Evolutionary conservation across 1,140 invertebrate genomes (phyloP).

Genomic region (Orchestia grillus): DNA sequence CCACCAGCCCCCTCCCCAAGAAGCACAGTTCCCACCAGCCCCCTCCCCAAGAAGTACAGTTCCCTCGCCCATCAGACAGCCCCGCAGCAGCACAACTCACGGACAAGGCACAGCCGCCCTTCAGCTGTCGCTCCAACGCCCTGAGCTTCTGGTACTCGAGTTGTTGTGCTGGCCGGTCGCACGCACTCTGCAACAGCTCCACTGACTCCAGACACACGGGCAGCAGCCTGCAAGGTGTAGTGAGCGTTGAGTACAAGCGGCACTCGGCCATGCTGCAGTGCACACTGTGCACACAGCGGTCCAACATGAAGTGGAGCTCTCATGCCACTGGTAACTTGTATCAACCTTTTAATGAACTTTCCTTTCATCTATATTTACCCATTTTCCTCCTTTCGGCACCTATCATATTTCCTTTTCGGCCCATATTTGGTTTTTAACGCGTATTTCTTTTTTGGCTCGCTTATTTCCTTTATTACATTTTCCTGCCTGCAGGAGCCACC

Average conservation of each 20-base stretch:
- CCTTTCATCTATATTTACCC: not conserved
- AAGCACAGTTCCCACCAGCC: too few relatives aligned
- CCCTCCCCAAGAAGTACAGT: too few relatives aligned
- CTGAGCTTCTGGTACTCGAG: not conserved
- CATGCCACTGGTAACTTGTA: not conserved
- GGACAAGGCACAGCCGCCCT: not conserved
- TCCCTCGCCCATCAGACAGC: too few relatives aligned
- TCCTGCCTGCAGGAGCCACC: too few relatives aligned
- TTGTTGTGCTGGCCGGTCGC: not conserved
- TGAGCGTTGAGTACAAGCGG: not conserved
- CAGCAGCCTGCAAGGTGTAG: not conserved
- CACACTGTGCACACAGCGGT: not conserved
- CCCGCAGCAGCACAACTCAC: too few relatives aligned
- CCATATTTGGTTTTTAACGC: too few relatives aligned
- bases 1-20: too few relatives aligned
- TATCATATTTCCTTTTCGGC: not conserved
- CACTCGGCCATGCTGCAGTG: not conserved
- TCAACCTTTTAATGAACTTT: not conserved
- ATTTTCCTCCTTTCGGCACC: not conserved
- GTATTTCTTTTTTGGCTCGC: too few relatives aligned
- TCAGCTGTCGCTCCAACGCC: not conserved
- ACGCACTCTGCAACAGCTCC: not conserved
- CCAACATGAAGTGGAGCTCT: not conserved
- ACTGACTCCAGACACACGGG: not conserved
- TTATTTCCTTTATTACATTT: too few relatives aligned